Conservation (phyloP, 2,888 invertebrate genomes). For the Dryobota labecula region DNA sequence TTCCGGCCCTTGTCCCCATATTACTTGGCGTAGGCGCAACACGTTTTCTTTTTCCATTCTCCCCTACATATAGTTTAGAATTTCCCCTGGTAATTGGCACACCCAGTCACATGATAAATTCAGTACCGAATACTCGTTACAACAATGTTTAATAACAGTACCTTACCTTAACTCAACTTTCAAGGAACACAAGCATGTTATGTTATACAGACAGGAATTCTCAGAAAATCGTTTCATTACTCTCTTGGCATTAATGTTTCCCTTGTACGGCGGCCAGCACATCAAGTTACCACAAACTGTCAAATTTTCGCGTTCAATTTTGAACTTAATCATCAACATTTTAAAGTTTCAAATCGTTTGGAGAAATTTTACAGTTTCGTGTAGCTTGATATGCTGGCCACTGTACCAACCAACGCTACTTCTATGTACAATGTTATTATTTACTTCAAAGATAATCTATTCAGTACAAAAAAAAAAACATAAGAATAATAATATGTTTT, state of each 20-base stretch:
- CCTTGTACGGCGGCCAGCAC: too few relatives aligned
- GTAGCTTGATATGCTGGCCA: too few relatives aligned
- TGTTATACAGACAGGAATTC: not conserved
- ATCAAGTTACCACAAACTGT: too few relatives aligned
- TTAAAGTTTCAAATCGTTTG: too few relatives aligned
- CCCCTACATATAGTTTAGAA: not conserved
- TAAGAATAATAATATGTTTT: not conserved
- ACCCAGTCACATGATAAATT: not conserved
- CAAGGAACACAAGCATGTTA: not conserved
- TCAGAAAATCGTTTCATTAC: conserved; percentile 5
- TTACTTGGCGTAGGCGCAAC: too few relatives aligned
- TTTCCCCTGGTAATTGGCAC: not conserved
- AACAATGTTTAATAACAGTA: not conserved
- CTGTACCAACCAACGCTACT: too few relatives aligned
- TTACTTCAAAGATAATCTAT: conserved; percentile 6
- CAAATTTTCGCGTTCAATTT: too few relatives aligned
- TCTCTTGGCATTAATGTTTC: not conserved
- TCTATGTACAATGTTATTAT: conserved; percentile 9
- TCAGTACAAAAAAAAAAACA: not conserved
- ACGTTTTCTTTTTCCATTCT: too few relatives aligned
- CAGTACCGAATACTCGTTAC: not conserved
- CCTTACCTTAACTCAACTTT: not conserved
- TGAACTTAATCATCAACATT: too few relatives aligned
- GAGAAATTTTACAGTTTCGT: too few relatives aligned
- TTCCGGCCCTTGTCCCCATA: too few relatives aligned